phyloP scores from a whole-genome alignment of 92 coral and sea anemone species.

The Parazoanthus darwini region DNA sequence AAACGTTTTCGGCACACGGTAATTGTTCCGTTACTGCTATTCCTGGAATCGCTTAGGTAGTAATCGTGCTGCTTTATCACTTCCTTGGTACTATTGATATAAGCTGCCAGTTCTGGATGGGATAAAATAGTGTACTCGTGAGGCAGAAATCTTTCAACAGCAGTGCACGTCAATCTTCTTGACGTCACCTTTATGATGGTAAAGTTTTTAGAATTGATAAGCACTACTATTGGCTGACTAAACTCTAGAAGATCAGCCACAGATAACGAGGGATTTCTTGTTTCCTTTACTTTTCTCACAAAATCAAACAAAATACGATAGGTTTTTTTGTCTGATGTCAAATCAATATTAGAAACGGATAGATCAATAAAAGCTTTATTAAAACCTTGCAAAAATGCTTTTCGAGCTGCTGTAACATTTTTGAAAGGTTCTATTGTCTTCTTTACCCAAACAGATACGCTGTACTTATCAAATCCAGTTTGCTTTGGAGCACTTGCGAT shows the following conservation, averaged over 20 bases:
- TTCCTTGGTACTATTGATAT: slow-evolving; percentile 36
- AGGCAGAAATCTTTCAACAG: slow-evolving; percentile 21
- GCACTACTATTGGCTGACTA: neutral
- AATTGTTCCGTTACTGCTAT: too few species aligned
- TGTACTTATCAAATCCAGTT: neutral
- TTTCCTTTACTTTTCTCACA: too few species aligned
- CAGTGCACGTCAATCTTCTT: slow-evolving; percentile 21
- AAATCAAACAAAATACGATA: too few species aligned
- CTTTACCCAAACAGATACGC: slow-evolving; percentile 47
- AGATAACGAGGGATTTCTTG: neutral
- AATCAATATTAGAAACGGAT: too few species aligned
- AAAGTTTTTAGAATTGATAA: neutral
- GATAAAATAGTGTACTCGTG: slow-evolving; percentile 30
- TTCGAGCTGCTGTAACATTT: too few species aligned
- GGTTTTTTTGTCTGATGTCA: too few species aligned
- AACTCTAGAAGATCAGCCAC: slow-evolving; percentile 27
- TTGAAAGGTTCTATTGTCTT: too few species aligned
- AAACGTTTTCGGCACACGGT: too few species aligned
- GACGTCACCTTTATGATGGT: slow-evolving; percentile 38
- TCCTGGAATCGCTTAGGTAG: too few species aligned
- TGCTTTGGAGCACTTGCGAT: neutral
- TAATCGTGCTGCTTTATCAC: neutral
- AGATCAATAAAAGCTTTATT: too few species aligned
- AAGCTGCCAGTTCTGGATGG: slow-evolving; percentile 7
- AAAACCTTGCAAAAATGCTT: too few species aligned